A percentile compares a stretch with the other conserved stretches of the same genome.
Conservation (phyloP, 1,140 invertebrate genomes). For the Drosophila kanapiae region DNA sequence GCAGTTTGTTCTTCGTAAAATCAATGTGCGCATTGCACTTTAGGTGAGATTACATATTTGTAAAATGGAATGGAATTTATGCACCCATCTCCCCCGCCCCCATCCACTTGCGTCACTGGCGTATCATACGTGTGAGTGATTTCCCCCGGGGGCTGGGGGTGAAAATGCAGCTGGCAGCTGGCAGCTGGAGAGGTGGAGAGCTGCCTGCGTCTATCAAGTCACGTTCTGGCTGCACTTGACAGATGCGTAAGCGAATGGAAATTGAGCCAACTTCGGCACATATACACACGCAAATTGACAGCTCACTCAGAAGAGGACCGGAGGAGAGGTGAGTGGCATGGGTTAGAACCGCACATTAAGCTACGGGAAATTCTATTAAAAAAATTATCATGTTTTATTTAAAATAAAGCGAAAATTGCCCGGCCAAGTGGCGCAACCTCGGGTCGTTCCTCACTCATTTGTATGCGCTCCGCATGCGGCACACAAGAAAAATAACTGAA, state of each 20-base stretch:
- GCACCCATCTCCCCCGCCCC: slow-evolving; percentile 4
- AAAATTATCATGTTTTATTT: slow-evolving; percentile 76
- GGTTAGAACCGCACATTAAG: slow-evolving; percentile 20
- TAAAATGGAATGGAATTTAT: slow-evolving; percentile 77
- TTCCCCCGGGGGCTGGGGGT: slow-evolving; percentile 47
- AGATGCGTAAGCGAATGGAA: slow-evolving; percentile 38
- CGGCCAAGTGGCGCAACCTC: slow-evolving; percentile 18
- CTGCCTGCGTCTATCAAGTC: slow-evolving; percentile 31
- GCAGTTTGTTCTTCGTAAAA: slow-evolving; percentile 26
- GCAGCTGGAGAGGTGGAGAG: slow-evolving; percentile 14
- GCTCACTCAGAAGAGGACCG: slow-evolving; percentile 27
- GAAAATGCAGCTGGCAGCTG: slow-evolving; percentile 17
- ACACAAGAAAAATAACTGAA: slow-evolving; percentile 69
- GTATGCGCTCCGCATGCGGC: slow-evolving; percentile 65
- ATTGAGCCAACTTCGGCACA: slow-evolving; percentile 48
- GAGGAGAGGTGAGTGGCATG: background rate
- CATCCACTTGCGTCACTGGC: slow-evolving; percentile 22
- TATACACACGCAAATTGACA: slow-evolving; percentile 45
- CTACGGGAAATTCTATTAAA: slow-evolving; percentile 64
- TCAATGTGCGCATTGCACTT: slow-evolving; percentile 59
- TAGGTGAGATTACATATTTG: slow-evolving; percentile 76
- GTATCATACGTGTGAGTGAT: slow-evolving; percentile 62
- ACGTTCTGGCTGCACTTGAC: slow-evolving; percentile 47
- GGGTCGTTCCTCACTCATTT: slow-evolving; percentile 52
- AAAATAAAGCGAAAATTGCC: slow-evolving; percentile 57